phyloP scores from a whole-genome alignment of 2,888 invertebrate genomes.

The Octodonta nipae region DNA sequence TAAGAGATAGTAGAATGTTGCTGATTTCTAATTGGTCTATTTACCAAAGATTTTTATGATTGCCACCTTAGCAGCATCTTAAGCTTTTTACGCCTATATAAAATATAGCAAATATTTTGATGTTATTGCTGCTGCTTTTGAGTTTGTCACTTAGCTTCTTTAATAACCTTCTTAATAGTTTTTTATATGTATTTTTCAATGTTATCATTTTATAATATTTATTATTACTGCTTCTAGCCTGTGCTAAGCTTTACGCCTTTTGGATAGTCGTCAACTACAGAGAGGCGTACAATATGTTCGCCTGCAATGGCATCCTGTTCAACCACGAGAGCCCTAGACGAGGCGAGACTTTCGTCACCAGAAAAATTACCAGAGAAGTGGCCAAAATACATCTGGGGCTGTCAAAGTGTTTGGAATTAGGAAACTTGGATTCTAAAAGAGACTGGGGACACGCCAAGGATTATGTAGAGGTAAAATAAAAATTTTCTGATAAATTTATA shows the following conservation, averaged over 20 bases:
- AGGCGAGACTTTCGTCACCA: slow-evolving; percentile 95
- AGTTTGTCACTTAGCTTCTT: too few species aligned
- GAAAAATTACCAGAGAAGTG: slow-evolving; percentile 94
- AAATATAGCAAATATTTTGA: too few species aligned
- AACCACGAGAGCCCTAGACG: slow-evolving; percentile 92
- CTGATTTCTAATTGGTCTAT: too few species aligned
- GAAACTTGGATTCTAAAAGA: slow-evolving; percentile 86
- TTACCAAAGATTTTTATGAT: too few species aligned
- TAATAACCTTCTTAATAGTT: too few species aligned
- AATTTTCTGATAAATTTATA: neutral
- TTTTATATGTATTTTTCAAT: slow-evolving; percentile 2
- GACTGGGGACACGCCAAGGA: slow-evolving; percentile 98
- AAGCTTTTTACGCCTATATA: too few species aligned
- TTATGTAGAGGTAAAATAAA: slow-evolving; percentile 69
- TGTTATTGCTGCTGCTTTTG: too few species aligned
- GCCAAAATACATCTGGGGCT: slow-evolving; percentile 89
- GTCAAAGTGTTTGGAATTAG: slow-evolving; percentile 74
- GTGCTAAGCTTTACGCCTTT: slow-evolving; percentile 88
- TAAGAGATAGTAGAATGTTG: too few species aligned
- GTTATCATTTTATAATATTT: slow-evolving; percentile 2
- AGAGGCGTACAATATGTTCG: slow-evolving; percentile 89
- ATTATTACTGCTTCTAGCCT: slow-evolving; percentile 47
- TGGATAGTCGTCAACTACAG: slow-evolving; percentile 94
- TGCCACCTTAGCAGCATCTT: too few species aligned
- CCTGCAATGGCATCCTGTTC: slow-evolving; percentile 90